Percentiles rank a stretch among this genome's conserved stretches.
These are phyloP conservation scores for Azorinus chamasolen DNA, from an alignment of 2,888 invertebrate genomes.

Conservation along the genomic window DNA sequence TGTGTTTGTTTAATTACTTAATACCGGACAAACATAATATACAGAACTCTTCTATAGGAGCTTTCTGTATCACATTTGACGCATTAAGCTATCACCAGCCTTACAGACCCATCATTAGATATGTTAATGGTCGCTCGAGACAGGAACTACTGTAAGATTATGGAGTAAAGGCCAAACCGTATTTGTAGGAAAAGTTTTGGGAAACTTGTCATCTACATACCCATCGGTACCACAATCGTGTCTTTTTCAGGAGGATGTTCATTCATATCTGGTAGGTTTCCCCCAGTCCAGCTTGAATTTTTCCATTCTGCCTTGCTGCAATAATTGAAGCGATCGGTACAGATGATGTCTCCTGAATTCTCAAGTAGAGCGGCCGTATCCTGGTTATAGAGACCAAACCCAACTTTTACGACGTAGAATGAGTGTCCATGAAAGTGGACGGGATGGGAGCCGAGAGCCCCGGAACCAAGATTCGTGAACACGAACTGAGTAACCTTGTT, in stretches of 20 bases:
- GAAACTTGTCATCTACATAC: background rate
- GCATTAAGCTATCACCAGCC: no score
- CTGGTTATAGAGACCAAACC: conserved; percentile 30
- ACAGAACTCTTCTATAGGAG: no score
- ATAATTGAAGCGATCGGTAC: conserved; percentile 29
- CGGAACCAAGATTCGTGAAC: conserved; percentile 55
- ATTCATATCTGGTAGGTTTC: conserved; percentile 48
- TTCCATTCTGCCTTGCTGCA: conserved; percentile 43
- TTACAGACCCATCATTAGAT: no score
- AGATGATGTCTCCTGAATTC: conserved; percentile 27
- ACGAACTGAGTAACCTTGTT: conserved; percentile 25
- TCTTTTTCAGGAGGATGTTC: conserved; percentile 65
- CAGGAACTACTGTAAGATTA: background rate
- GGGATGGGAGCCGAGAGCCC: conserved; percentile 70
- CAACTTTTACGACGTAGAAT: conserved; percentile 73
- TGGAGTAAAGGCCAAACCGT: background rate
- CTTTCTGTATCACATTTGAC: no score
- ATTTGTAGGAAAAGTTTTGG: no score
- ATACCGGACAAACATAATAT: no score
- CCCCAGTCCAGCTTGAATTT: conserved; percentile 28
- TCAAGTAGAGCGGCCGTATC: conserved; percentile 9
- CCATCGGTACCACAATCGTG: conserved; percentile 68
- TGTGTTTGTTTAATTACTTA: no score
- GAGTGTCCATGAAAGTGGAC: conserved; percentile 77
- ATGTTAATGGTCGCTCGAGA: no score